phyloP scores from a whole-genome alignment of 1,140 invertebrate genomes.

The Anagrus nilaparvatae region DNA sequence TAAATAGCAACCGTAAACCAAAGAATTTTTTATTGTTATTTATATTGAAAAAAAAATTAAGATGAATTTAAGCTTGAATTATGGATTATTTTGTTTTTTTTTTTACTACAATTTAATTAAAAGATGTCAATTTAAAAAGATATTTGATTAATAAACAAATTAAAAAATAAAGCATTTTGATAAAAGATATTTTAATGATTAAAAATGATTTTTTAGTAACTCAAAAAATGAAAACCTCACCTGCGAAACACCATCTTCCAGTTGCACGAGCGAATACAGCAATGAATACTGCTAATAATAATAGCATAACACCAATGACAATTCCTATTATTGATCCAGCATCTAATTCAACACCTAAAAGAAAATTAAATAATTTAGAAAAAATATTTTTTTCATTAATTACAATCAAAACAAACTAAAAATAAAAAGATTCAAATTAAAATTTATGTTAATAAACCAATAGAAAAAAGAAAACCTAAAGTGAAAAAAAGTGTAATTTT shows the following conservation, averaged over 20 bases:
- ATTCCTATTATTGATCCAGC: slow-evolving; percentile 66
- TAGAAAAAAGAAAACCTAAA: too few relatives aligned
- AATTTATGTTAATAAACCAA: too few relatives aligned
- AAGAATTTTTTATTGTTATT: too few relatives aligned
- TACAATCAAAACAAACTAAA: too few relatives aligned
- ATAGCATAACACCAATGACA: slow-evolving; percentile 54
- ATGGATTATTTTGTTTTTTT: too few relatives aligned
- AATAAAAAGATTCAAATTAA: slow-evolving; percentile 11
- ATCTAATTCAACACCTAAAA: slow-evolving; percentile 54
- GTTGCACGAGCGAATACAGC: slow-evolving; percentile 66
- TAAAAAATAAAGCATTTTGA: background rate
- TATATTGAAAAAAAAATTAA: too few relatives aligned
- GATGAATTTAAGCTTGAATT: too few relatives aligned
- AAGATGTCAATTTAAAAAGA: background rate
- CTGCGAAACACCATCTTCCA: slow-evolving; percentile 73
- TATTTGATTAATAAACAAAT: background rate
- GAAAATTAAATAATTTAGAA: background rate
- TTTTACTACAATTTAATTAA: too few relatives aligned
- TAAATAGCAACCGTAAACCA: too few relatives aligned
- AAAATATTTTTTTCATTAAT: background rate
- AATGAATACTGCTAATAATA: slow-evolving; percentile 55
- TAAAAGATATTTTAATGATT: background rate
- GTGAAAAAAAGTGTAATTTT: too few relatives aligned
- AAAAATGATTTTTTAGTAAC: background rate
- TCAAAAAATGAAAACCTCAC: slow-evolving; percentile 47